These are phyloP conservation scores for Hoplostethus mediterraneus DNA, from an alignment of 2,797 vertebrate species.

Conservation along the genomic window DNA sequence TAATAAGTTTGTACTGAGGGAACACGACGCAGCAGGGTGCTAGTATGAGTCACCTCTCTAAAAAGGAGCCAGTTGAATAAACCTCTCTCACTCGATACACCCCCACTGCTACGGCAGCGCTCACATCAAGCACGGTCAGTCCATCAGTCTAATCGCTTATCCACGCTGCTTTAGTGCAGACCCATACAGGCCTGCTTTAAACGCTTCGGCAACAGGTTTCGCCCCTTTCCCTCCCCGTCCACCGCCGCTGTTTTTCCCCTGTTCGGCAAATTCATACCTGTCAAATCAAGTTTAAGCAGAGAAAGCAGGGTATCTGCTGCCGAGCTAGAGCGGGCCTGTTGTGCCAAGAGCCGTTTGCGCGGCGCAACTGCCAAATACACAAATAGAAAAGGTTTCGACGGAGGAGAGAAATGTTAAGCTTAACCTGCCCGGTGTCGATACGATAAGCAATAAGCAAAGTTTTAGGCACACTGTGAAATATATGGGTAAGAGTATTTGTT, in stretches of 20 bases:
- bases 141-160: constrained; percentile 75
- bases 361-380: constrained; percentile 62
- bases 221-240: neutral
- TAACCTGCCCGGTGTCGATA: constrained; percentile 17
- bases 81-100: constrained; percentile 77
- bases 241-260: constrained; percentile 32
- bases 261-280: constrained; percentile 63
- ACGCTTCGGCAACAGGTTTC: constrained; percentile 63
- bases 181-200: constrained; percentile 28
- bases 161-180: constrained; percentile 61
- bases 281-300: constrained; percentile 69
- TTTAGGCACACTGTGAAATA: constrained; percentile 1
- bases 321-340: constrained; percentile 46
- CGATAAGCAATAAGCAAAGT: neutral
- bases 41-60: constrained; percentile 75
- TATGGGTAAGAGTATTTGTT: constrained; percentile 30
- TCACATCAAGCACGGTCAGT: constrained; percentile 69
- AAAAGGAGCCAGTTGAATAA: constrained; percentile 78
- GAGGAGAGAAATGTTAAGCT: constrained; percentile 9
- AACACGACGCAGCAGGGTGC: constrained; percentile 66
- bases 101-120: constrained; percentile 75
- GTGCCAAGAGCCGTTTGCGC: constrained; percentile 65
- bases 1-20: constrained; percentile 60
- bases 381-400: constrained; percentile 53
- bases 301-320: constrained; percentile 63